Evolutionary conservation across 2,797 vertebrate genomes (phyloP), one percentile per base, ranked within the genome.

Genomic region (Myotis findleyi): DNA sequence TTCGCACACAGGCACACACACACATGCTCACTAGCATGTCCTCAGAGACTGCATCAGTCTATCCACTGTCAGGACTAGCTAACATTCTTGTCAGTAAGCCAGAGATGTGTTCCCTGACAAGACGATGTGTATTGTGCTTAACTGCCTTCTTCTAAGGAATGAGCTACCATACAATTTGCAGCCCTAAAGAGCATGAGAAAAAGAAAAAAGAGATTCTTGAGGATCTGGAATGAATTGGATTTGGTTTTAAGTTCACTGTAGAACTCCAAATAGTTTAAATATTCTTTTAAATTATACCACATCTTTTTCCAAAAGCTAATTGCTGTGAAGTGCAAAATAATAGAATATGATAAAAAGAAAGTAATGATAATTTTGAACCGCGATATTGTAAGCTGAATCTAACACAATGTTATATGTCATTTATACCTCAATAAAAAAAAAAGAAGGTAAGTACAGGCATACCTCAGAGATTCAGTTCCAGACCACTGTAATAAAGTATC

Each of bases 201-300:
- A 82, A 38, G 33, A 49, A 1, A 75, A 62, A 17, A 89, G 69
- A 80, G 14, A 49, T 85, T 77, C 68, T 77, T 89, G 8, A 2
- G 8, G 66, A 81, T 87, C 64, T 95, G 47, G 53, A 89, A 87
- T 68, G 23, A 86, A 71, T 16, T 95, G 13, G 1, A 72, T 47
- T 89, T 66, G 49, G 16, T 55, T 91, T 93, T 92, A 84, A 18
- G 21, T 53, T 95, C 20, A 73, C 16, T 88, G 7, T 69, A 94
- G 57, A 94, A 62, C n/a, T 93, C 12, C 25, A 76, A 44, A 73
- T 57, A 57, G 21, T 75, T 82, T 82, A 49, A 6, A 14, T 49
- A 30, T 33, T 33, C 20, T 49, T 87, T 83, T 23, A 12, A 89
- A 30, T 89, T 93, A 77, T 8, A 27, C 30, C 16, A 53, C 14